Evolutionary conservation across 2,797 vertebrate genomes (phyloP).

Genomic region (Pygocentrus nattereri): DNA sequence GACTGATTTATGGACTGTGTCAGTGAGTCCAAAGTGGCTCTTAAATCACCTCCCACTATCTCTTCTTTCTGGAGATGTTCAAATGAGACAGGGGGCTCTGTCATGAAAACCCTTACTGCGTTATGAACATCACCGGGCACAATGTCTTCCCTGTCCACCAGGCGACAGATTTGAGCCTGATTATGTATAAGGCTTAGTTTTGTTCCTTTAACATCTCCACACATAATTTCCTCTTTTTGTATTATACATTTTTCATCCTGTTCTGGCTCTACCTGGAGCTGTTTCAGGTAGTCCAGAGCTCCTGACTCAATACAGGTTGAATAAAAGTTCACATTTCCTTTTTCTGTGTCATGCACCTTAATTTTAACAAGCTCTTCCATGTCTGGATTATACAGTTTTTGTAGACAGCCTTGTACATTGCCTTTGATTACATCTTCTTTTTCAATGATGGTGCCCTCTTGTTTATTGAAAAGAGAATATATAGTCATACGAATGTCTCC

Average conservation of each 20-base stretch:
- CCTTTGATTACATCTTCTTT: slow-evolving; percentile 85
- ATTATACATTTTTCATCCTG: slow-evolving; percentile 66
- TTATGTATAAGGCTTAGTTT: slow-evolving; percentile 83
- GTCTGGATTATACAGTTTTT: slow-evolving; percentile 79
- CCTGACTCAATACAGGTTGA: slow-evolving; percentile 94
- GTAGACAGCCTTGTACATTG: slow-evolving; percentile 85
- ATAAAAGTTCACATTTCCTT: slow-evolving; percentile 91
- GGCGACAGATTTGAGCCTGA: slow-evolving; percentile 81
- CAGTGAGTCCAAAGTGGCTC: slow-evolving; percentile 83
- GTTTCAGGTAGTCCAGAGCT: slow-evolving; percentile 87
- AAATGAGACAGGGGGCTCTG: slow-evolving; percentile 74
- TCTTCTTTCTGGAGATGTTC: slow-evolving; percentile 82
- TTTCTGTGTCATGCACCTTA: slow-evolving; percentile 86
- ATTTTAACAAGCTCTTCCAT: slow-evolving; percentile 76
- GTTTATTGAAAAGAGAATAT: slow-evolving; percentile 90
- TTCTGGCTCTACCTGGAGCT: slow-evolving; percentile 79
- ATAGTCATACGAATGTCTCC: slow-evolving; percentile 92
- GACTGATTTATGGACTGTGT: slow-evolving; percentile 85
- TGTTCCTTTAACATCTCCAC: slow-evolving; percentile 85
- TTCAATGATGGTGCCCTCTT: slow-evolving; percentile 70
- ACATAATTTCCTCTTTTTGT: slow-evolving; percentile 82
- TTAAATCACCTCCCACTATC: slow-evolving; percentile 87
- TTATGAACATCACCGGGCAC: slow-evolving; percentile 88
- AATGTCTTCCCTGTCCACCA: slow-evolving; percentile 84
- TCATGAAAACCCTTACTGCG: slow-evolving; percentile 86